Evolutionary conservation across 2,113 vertebrate species (phyloP).

Genomic region (Ranitomeya imitator): DNA sequence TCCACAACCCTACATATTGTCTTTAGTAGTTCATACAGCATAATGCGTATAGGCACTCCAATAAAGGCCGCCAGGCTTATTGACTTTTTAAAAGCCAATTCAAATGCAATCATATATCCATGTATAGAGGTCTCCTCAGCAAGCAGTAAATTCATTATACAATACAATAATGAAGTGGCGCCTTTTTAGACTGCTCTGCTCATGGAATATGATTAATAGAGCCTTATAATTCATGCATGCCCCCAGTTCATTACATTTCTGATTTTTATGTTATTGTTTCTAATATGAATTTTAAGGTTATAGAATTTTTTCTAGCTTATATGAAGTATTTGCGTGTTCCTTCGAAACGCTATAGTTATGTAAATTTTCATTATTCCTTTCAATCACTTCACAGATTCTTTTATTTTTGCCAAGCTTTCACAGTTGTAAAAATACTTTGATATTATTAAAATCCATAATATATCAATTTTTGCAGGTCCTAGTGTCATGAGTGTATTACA

Average conservation of each 20-base stretch:
- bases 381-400: neutral
- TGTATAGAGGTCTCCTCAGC: conserved; percentile 12
- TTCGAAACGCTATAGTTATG: neutral
- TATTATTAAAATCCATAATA: neutral
- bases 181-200: neutral
- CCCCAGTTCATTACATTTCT: neutral
- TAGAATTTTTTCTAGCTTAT: neutral
- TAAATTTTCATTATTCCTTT: neutral
- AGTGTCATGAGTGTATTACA: neutral
- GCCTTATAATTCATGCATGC: neutral
- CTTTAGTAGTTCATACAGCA: neutral
- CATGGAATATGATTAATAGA: conserved; percentile 4
- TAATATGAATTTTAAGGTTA: neutral
- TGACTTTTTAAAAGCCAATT: conserved; percentile 37
- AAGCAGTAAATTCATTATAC: conserved; percentile 25
- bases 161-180: conserved; percentile 28
- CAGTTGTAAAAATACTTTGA: neutral
- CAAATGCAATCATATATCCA: conserved; percentile 27
- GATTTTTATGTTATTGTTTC: neutral
- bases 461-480: neutral
- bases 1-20: neutral
- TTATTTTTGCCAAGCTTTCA: neutral
- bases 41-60: neutral
- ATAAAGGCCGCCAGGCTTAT: conserved; percentile 7
- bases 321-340: neutral